A percentile compares a stretch with the other conserved stretches of the same genome.
These are phyloP conservation scores for Gopherus evgoodei DNA, from an alignment of 2,113 vertebrate genomes.

Conservation along the genomic window DNA sequence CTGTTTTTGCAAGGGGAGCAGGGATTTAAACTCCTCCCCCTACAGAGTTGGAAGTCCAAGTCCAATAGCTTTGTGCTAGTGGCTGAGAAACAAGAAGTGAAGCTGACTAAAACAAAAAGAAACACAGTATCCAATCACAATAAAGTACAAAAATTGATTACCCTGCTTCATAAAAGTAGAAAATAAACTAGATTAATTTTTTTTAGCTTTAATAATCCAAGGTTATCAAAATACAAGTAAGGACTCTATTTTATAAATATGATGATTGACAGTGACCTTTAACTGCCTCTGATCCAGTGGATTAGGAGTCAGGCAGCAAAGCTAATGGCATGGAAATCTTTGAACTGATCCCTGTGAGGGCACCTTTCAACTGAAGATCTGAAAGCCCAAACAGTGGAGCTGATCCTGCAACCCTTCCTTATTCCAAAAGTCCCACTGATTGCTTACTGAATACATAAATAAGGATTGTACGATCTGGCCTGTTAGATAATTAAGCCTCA, in stretches of 20 bases:
- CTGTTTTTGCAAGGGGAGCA: rapidly evolving
- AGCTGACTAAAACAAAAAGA: slow-evolving; percentile 4
- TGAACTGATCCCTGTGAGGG: not conserved
- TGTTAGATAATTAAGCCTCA: not conserved
- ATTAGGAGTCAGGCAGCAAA: not conserved
- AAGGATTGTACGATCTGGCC: not conserved
- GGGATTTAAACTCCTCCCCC: not conserved
- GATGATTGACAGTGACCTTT: not conserved
- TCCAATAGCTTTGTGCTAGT: not conserved
- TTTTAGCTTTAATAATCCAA: not conserved
- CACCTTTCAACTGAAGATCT: not conserved
- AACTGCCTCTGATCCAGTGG: not conserved
- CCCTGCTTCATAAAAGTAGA: not conserved
- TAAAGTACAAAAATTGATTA: not conserved
- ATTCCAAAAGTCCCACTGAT: not conserved
- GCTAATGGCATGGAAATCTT: not conserved
- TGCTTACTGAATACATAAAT: not conserved
- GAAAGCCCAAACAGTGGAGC: rapidly evolving
- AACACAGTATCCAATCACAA: slow-evolving; percentile 23
- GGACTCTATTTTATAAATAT: not conserved
- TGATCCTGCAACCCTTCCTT: not conserved
- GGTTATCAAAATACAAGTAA: not conserved
- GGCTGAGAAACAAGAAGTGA: slow-evolving; percentile 28
- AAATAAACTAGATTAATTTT: not conserved
- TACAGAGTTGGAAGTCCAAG: not conserved